Evolutionary conservation across 92 coral and sea anemone genomes (phyloP), one percentile per base, ranked within the genome.

Genomic region (Phenganax stokvisi): DNA sequence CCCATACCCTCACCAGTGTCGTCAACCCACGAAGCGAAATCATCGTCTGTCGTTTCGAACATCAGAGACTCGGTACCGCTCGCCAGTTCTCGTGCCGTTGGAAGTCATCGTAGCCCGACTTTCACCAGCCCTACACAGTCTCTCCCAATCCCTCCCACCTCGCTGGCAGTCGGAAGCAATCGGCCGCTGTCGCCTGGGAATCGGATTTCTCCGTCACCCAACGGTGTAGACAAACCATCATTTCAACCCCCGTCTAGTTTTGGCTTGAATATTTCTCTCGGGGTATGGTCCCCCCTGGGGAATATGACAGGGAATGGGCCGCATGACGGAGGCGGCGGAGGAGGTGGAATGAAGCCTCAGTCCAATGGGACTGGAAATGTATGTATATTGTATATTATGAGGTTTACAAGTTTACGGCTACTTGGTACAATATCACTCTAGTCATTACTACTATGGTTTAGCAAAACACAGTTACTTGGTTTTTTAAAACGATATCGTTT

Each of bases 31-130:
- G n/a, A 47, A 12, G 10, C 69, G 44, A 57, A 57, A 58, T 69
- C 81, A 3, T 55, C 80, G 6, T 57, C 81, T 10, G 62, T 57
- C 57, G 70, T 28, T 11, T 57, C 52, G 55, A 59, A 47, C 62
- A 76, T 76, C 56, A 51, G 28, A 76, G 81, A 76, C 55, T 76
- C 81, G 56, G 81, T 25, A 16, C 69, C 81, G 17, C 81, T 76
- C 81, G 81, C 59, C 11, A 76, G 52, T 15, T 76, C 81, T 58
- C 81, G 81, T 20, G 81, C 70, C 29, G 81, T 76, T 56, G 81
- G 81, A 61, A 76, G 81, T 58, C 81, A 76, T 59, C 81, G 81
- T 57, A 76, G 81, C 56, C 81, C 81, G 44, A 76, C 81, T 25
- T 58, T 76, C 20, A 9, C 70, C 0, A 60, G 12, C 27, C 80